These are phyloP conservation scores for Pangasius mekongensis DNA, from an alignment of 2,797 vertebrate species.

Conservation along the genomic window DNA sequence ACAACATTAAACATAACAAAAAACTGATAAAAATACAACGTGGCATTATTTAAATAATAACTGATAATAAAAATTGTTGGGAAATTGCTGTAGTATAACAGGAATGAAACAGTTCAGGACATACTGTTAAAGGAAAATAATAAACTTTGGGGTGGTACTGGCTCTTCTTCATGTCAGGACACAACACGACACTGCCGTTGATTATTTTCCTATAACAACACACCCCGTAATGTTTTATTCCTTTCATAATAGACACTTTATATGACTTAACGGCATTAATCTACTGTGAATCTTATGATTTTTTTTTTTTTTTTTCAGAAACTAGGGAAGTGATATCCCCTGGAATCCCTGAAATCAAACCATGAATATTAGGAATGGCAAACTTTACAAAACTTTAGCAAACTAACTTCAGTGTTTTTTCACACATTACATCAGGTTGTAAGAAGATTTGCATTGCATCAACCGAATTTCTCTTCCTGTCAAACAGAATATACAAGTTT, in stretches of 20 bases:
- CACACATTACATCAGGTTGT: background rate
- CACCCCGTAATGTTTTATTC: background rate
- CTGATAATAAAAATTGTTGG: background rate
- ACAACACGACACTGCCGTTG: background rate
- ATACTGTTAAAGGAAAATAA: background rate
- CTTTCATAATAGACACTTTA: background rate
- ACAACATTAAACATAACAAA: background rate
- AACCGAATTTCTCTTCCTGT: background rate
- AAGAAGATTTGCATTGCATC: background rate
- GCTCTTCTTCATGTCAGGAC: background rate
- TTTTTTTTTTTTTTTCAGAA: background rate
- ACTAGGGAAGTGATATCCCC: background rate
- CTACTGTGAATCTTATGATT: background rate
- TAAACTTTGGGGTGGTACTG: background rate
- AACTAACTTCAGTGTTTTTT: background rate
- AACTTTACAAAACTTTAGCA: background rate
- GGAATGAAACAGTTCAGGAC: background rate
- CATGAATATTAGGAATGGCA: background rate
- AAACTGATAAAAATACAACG: background rate
- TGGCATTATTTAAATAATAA: background rate
- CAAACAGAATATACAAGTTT: slow-evolving; percentile 1
- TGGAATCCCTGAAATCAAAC: background rate
- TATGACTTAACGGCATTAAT: background rate
- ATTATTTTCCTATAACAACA: background rate
- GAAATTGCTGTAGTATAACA: no score